These are phyloP conservation scores for Drosophila quadrilineata DNA, from an alignment of 1,140 invertebrate genomes.

Conservation along the genomic window DNA sequence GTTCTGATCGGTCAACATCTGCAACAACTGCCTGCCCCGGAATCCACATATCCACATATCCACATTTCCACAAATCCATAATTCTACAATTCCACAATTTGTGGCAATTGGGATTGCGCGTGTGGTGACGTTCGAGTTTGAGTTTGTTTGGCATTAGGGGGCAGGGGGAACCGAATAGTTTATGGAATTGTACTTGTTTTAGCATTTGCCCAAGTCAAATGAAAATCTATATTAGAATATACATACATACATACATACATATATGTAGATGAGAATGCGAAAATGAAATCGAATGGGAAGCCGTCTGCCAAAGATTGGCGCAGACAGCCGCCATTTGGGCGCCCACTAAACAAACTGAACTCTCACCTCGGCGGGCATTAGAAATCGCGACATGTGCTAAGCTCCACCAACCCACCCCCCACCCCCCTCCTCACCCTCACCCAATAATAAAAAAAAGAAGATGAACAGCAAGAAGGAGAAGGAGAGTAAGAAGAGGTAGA, in stretches of 20 bases:
- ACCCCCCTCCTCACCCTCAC: no score
- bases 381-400: slow-evolving; percentile 7
- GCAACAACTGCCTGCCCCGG: no score
- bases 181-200: background rate
- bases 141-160: no score
- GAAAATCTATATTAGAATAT: slow-evolving; percentile 16
- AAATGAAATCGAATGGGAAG: background rate
- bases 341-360: slow-evolving; percentile 66
- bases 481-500: background rate
- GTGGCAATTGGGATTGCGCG: slow-evolving; percentile 4
- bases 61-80: background rate
- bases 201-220: slow-evolving; percentile 15
- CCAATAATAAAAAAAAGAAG: background rate
- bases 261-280: background rate
- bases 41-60: background rate
- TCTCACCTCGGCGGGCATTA: slow-evolving; percentile 51
- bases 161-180: background rate
- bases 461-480: background rate
- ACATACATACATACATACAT: no score
- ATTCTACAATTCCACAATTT: background rate
- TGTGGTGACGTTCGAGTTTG: slow-evolving; percentile 13
- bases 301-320: slow-evolving; percentile 34
- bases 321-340: slow-evolving; percentile 50
- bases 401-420: no score
- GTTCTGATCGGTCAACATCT: no score